A percentile compares a stretch with the other conserved stretches of the same genome.
These are phyloP conservation scores for Wiebesia pumilae DNA, from an alignment of 1,140 invertebrate genomes.

Conservation along the genomic window DNA sequence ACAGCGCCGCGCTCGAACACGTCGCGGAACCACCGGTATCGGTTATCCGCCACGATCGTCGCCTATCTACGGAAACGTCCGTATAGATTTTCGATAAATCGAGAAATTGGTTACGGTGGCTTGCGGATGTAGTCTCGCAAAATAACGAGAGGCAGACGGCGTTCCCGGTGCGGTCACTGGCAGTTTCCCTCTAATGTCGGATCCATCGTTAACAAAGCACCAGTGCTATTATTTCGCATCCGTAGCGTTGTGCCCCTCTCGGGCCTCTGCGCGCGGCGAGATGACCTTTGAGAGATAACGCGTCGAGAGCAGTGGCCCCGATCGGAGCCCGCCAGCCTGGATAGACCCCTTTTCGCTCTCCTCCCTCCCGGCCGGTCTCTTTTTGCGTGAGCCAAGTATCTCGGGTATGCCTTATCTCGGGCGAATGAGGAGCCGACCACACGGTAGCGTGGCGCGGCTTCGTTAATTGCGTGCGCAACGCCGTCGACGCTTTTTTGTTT, in stretches of 20 bases:
- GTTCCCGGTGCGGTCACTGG: conserved; percentile 1
- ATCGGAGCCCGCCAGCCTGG: background rate
- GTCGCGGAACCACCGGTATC: background rate
- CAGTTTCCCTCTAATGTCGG: conserved; percentile 43
- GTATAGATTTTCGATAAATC: conserved; percentile 4
- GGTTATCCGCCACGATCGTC: background rate
- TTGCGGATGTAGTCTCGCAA: background rate
- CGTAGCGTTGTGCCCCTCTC: conserved; percentile 44
- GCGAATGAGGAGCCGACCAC: background rate
- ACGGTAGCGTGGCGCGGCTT: background rate
- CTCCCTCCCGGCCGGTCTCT: too few species aligned
- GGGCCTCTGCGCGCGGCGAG: background rate
- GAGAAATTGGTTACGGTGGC: background rate
- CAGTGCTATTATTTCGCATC: conserved; percentile 51
- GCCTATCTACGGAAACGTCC: background rate
- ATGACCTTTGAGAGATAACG: conserved; percentile 56
- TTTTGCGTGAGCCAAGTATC: background rate
- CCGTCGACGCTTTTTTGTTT: background rate
- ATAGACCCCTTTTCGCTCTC: conserved; percentile 26
- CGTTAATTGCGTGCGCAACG: background rate
- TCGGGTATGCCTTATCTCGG: background rate
- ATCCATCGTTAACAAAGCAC: conserved; percentile 54
- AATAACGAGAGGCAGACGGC: conserved; percentile 1
- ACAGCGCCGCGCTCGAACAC: background rate
- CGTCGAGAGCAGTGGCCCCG: background rate